phyloP scores from a whole-genome alignment of 37 sponge, comb jelly and placozoan species.

The Ianthella basta region DNA sequence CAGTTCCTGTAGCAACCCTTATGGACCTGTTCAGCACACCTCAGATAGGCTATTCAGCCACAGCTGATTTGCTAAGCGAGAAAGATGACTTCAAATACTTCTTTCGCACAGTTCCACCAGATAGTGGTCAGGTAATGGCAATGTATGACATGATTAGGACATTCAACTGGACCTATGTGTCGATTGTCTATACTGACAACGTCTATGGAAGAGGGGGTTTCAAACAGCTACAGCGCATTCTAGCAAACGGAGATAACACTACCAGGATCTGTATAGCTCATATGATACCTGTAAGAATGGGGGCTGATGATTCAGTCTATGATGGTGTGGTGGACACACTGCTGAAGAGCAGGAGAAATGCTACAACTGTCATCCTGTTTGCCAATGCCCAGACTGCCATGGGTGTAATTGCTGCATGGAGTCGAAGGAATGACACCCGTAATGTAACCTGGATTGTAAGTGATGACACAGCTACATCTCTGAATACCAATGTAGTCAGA shows the following conservation, averaged over 20 bases:
- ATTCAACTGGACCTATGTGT: conserved; percentile 70
- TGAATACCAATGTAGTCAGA: conserved; percentile 15
- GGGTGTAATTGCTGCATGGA: neutral
- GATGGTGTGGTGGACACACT: neutral
- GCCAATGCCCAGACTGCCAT: conserved; percentile 12
- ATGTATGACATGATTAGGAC: conserved; percentile 56
- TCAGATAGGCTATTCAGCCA: conserved; percentile 78
- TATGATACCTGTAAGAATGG: neutral
- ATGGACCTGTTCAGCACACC: conserved; percentile 66
- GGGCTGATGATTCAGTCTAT: neutral
- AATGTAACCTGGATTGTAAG: conserved; percentile 63
- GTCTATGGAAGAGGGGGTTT: conserved; percentile 58
- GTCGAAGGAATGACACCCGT: neutral
- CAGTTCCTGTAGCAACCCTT: conserved; percentile 69
- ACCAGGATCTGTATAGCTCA: conserved; percentile 17
- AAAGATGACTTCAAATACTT: conserved; percentile 70
- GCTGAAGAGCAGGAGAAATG: conserved; percentile 23
- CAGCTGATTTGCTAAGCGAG: conserved; percentile 68
- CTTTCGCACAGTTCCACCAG: conserved; percentile 79
- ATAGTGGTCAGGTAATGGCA: conserved; percentile 63
- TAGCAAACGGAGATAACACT: neutral
- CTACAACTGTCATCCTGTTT: conserved; percentile 55
- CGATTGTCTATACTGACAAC: conserved; percentile 41
- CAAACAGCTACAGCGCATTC: conserved; percentile 10
- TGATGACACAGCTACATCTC: conserved; percentile 65